Evolutionary conservation across 92 coral and sea anemone species (phyloP), one percentile per base, ranked within the genome.

Genomic region (Porites divaricata): DNA sequence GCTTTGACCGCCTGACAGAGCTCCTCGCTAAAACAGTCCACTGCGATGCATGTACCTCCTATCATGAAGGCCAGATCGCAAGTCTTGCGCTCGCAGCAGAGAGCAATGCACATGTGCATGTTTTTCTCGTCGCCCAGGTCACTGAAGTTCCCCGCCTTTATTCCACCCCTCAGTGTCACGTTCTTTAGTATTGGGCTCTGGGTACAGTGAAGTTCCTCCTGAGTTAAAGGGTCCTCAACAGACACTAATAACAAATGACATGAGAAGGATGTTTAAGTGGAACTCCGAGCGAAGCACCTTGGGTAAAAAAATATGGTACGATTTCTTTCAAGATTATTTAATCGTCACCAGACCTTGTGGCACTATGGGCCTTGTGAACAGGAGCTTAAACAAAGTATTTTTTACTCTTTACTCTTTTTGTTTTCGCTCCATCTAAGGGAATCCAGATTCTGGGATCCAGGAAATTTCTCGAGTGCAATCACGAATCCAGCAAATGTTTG

Each of bases 1-100:
- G 99, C 99, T 14, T 90, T 70, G 10, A 96, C 91, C 4, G 99
- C 94, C 74, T 92, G 99, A 56, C 99, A 96, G 63, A 95, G 79
- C 89, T 96, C 99, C 69, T 96, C 99, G 54, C 93, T 89, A 57
- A 76, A 91, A 80, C 99, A 96, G 22, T 93, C 99, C 81, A 96
- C 99, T 16, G 98, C 99, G 28, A 96, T 92, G 64, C 99, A 96
- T 23, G 97, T 95, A 17, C 81, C 81, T 11, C 93, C 97, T 50
- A 96, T 96, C 99, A 96, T 95, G 77, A 96, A 92, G 52, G 99
- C 99, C 63, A 96, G 93, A 88, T 96, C 99, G 72, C 99, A 96
- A 35, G 95, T 93, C 71, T 81, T 65, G 16, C 98, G 86, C 74
- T 89, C 99, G 76, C 99, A 96, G 85, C 99, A 96, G 28, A 96